Percentiles rank a stretch among this genome's conserved stretches.
phyloP scores from a whole-genome alignment of 2,113 vertebrate species.

The Globicephala melas region DNA sequence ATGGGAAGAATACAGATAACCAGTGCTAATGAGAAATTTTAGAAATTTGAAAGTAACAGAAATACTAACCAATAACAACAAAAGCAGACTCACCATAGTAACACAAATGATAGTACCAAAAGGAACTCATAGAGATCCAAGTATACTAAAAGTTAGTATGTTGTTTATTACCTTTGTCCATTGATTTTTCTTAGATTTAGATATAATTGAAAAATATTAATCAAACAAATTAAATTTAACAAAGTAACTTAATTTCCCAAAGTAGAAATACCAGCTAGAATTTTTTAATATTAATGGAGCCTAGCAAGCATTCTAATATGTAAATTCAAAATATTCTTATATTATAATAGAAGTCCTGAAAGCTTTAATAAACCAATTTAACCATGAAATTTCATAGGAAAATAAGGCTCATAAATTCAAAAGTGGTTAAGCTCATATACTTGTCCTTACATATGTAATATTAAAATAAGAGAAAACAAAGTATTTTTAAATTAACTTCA shows the following conservation, averaged over 20 bases:
- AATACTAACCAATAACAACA: background rate
- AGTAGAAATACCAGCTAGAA: background rate
- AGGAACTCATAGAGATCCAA: background rate
- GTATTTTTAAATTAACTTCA: background rate
- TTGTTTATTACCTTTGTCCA: background rate
- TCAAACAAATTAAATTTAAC: constrained; percentile 21
- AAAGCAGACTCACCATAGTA: background rate
- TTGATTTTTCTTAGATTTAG: constrained; percentile 1
- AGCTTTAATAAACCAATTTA: background rate
- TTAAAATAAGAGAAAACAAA: background rate
- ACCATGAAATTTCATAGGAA: background rate
- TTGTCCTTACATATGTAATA: background rate
- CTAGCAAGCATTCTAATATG: background rate
- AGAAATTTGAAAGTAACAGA: constrained; percentile 17
- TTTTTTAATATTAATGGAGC: constrained; percentile 11
- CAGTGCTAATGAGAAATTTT: background rate
- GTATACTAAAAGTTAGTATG: background rate
- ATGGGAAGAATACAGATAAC: background rate
- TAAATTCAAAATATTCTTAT: background rate
- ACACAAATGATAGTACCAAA: background rate
- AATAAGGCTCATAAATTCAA: background rate
- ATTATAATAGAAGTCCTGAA: background rate
- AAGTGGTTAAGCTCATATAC: background rate
- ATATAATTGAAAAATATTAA: background rate
- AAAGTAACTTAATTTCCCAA: background rate